Conservation (phyloP, 2,888 invertebrate genomes). For the Ormyrus pomaceus region DNA sequence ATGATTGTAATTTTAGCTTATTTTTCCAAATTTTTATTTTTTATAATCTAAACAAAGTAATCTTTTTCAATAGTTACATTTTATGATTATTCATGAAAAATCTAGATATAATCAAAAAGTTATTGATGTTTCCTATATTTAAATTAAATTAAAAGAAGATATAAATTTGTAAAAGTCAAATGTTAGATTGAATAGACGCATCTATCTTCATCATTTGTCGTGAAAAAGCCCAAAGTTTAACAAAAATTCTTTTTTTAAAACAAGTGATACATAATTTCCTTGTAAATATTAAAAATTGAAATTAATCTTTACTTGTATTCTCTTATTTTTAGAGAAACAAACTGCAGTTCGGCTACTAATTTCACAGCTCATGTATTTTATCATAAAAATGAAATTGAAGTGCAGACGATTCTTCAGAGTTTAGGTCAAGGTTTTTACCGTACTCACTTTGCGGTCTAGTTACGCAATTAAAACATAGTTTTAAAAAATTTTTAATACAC, state of each 20-base stretch:
- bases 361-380: constrained; percentile 77
- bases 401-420: constrained; percentile 76
- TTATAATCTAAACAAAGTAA: neutral
- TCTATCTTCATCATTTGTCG: no score
- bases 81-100: no score
- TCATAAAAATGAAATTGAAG: constrained; percentile 72
- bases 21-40: neutral
- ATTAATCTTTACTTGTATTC: no score
- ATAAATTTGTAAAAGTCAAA: no score
- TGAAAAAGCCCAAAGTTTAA: no score
- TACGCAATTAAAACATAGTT: neutral
- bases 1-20: no score
- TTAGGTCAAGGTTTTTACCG: constrained; percentile 78
- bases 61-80: no score
- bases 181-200: no score
- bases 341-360: constrained; percentile 75
- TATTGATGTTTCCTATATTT: neutral
- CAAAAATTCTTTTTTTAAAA: no score
- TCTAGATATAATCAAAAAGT: no score
- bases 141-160: constrained; percentile 14
- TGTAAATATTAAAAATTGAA: no score
- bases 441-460: constrained; percentile 77
- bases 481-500: constrained; percentile 20
- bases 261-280: no score
- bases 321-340: constrained; percentile 74